Percentiles rank a stretch among this genome's conserved stretches.
phyloP scores from a whole-genome alignment of 1,140 invertebrate genomes.

The Plectus sambesii region DNA sequence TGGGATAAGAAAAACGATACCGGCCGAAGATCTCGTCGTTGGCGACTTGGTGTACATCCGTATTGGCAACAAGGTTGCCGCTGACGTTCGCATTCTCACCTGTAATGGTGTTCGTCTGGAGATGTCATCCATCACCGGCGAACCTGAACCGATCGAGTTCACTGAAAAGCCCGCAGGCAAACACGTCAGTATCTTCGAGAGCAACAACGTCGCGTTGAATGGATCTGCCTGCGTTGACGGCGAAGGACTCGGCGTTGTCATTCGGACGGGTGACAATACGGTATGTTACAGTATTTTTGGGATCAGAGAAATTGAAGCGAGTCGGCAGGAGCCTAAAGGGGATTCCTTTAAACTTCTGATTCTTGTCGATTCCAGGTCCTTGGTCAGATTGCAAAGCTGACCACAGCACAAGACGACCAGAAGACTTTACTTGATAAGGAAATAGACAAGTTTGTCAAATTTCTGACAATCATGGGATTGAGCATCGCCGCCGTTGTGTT shows the following conservation, averaged over 20 bases:
- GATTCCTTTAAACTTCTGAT: too few species aligned
- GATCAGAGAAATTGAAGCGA: too few species aligned
- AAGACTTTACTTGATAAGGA: slow-evolving; percentile 33
- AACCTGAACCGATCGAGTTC: slow-evolving; percentile 27
- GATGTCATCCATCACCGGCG: slow-evolving; percentile 27
- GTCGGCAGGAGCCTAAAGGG: too few species aligned
- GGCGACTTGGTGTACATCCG: slow-evolving; percentile 36
- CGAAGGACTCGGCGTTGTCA: slow-evolving; percentile 22
- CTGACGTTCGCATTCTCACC: slow-evolving; percentile 50
- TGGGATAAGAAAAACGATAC: slow-evolving; percentile 76
- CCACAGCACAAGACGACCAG: slow-evolving; percentile 27
- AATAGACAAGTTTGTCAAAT: slow-evolving; percentile 42
- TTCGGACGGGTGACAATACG: slow-evolving; percentile 20
- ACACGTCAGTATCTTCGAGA: slow-evolving; percentile 18
- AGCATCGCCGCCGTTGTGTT: slow-evolving; percentile 39
- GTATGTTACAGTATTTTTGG: too few species aligned
- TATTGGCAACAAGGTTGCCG: slow-evolving; percentile 38
- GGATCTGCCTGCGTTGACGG: slow-evolving; percentile 27
- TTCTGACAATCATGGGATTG: slow-evolving; percentile 38
- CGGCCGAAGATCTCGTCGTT: slow-evolving; percentile 57
- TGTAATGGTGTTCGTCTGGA: slow-evolving; percentile 24
- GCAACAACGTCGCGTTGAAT: slow-evolving; percentile 25
- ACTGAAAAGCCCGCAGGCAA: slow-evolving; percentile 3
- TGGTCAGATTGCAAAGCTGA: slow-evolving; percentile 35
- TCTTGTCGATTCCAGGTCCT: too few species aligned